Evolutionary conservation across 2,888 invertebrate genomes (phyloP), one percentile per base, ranked within the genome.

Genomic region (Hedya salicella): DNA sequence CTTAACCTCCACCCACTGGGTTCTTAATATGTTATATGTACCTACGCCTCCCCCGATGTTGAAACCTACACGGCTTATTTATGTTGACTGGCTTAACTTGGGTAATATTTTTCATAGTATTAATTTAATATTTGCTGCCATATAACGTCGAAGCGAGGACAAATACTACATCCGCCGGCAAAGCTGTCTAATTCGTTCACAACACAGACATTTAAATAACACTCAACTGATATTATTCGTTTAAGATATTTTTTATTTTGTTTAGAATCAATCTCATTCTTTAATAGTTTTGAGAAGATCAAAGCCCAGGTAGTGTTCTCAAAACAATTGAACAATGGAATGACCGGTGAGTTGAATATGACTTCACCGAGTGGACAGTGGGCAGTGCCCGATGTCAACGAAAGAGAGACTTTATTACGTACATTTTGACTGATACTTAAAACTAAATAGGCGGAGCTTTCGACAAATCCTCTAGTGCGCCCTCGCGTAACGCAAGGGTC

Each of bases 381-480:
- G 19, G 19, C 8, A 1, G 5, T 16, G 36, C 11, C 1, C n/a
- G 21, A 4, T 19, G 17, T 5, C 19, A 19, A 1, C 1, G 16
- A 5, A 17, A 11, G 9, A 17, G 14, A 17, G 30, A n/a, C 52
- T n/a, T 57, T 60, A 67, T 69, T 75, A 78, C 76, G 73, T 71
- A 75, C 75, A 75, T 69, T 64, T 25, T 25, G 25, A 25, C 25
- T 42, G 67, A 53, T 68, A 68, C 82, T 86, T 87, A 87, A 74
- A 67, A 75, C 80, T 88, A 87, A 78, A 69, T 88, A 90, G 90
- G 90, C 90, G 90, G 89, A 89, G 76, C 80, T 80, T 75, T 85
- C 88, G 90, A 90, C 89, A 85, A 84, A 72, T 82, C 40, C 86
- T 87, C 88, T 86, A 46, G 78, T 78, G 72, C 75, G 73, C 73